Base-by-base conservation (phyloP, 2,113 vertebrate genomes). In the Aphyosemion australe region DNA sequence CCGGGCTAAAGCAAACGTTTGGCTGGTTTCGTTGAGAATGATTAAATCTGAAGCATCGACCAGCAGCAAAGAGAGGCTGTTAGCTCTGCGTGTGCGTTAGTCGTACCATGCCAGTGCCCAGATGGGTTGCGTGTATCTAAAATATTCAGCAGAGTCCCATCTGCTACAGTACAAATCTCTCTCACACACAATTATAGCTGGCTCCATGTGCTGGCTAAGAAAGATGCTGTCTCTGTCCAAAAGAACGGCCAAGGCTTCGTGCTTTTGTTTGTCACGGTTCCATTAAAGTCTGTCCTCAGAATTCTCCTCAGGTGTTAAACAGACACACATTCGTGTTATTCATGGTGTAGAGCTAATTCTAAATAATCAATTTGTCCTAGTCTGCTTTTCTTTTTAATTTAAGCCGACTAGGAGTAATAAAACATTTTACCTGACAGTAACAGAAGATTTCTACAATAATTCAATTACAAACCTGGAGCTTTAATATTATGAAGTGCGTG, bases 121-220 rank as follows among this genome's bases (percentile, higher is more conserved):
- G 78, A 85, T 87, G 83, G 83, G 72, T 69, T 12, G 0, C 69
- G 77, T 70, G 66, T 67, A 69, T 85, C 74, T 85, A 78, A 88
- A 88, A 82, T 86, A 84, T 83, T 88, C 79, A 84, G 74, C 71
- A 63, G 57, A 83, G 82, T 57, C 74, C 80, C 87, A 87, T 90
- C 82, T 87, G 85, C 80, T 82, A 61, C 64, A 58, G 58, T 81
- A 81, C 68, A 79, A 80, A 76, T 82, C 76, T 80, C 63, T 69
- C 77, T 3, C 53, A 39, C n/a, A 56, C 53, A 57, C 73, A 70
- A 74, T 75, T 51, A 66, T 14, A 41, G 41, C 69, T 84, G 83
- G 87, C 79, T 83, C 57, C 45, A 16, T 61, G 74, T 43, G 82
- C 74, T 89, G 84, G 85, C 85, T 69, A 16, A 72, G 77, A 56